phyloP scores from a whole-genome alignment of 2,888 invertebrate genomes.

The Hipparchia sbordonii region DNA sequence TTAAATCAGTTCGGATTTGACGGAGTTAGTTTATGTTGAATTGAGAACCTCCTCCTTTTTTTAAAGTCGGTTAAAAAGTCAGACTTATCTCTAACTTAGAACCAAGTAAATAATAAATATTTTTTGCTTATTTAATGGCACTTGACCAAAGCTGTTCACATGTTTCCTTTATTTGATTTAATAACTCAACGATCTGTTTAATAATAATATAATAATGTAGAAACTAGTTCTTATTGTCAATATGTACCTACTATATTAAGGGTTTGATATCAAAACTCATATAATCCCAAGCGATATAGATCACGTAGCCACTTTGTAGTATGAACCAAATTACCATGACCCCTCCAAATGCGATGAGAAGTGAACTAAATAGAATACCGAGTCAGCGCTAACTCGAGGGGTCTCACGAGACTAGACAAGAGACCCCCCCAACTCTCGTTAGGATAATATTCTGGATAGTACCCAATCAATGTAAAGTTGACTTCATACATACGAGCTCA shows the following conservation, averaged over 20 bases:
- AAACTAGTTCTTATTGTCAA: slow-evolving; percentile 6
- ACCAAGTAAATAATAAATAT: too few relatives aligned
- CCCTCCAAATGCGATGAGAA: slow-evolving; percentile 14
- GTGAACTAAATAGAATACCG: slow-evolving; percentile 15
- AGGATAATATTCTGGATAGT: slow-evolving; percentile 52
- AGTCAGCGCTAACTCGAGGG: slow-evolving; percentile 45
- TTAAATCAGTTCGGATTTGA: too few relatives aligned
- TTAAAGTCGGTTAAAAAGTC: too few relatives aligned
- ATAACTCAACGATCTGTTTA: neutral
- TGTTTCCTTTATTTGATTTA: neutral
- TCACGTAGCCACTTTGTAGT: slow-evolving; percentile 18
- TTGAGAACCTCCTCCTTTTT: too few relatives aligned
- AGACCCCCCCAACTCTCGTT: slow-evolving; percentile 52
- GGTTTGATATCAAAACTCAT: slow-evolving; percentile 15
- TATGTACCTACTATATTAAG: slow-evolving; percentile 4
- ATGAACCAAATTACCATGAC: slow-evolving; percentile 28
- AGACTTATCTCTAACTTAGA: too few relatives aligned
- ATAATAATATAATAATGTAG: neutral
- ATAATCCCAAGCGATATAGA: slow-evolving; percentile 21
- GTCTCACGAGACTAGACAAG: slow-evolving; percentile 45
- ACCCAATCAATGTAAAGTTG: slow-evolving; percentile 32
- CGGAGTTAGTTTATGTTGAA: too few relatives aligned
- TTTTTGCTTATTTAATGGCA: neutral
- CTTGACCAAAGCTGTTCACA: neutral
- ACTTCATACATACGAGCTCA: slow-evolving; percentile 29